These are phyloP conservation scores for Drosophila suboccidentalis DNA, from an alignment of 2,888 invertebrate genomes.

Conservation along the genomic window DNA sequence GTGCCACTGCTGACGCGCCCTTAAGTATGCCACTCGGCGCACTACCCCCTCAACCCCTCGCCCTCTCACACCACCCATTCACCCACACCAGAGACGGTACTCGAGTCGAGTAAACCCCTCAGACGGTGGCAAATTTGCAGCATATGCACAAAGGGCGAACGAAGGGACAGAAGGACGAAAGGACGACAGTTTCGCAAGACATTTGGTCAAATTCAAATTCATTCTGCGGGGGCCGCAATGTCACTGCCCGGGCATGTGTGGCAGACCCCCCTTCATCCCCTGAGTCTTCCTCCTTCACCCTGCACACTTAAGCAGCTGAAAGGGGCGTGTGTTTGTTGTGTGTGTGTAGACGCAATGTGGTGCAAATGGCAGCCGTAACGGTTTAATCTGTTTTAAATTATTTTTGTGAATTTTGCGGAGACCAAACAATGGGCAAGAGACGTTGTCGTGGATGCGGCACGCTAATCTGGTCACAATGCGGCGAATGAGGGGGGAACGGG, in stretches of 20 bases:
- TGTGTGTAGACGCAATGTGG: conserved; percentile 68
- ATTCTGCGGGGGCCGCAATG: conserved; percentile 58
- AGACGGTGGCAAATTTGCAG: conserved; percentile 77
- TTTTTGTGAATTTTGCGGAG: conserved; percentile 67
- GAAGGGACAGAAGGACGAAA: conserved; percentile 12
- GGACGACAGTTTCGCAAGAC: conserved; percentile 75
- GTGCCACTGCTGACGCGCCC: conserved; percentile 65
- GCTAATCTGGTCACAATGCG: conserved; percentile 53
- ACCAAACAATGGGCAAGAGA: conserved; percentile 51
- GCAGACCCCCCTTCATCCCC: conserved; percentile 1
- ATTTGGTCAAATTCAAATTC: conserved; percentile 81
- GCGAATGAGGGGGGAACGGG: too few relatives aligned
- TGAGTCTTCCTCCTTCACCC: conserved; percentile 5
- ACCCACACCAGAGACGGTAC: conserved; percentile 3
- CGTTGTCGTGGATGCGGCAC: conserved; percentile 22
- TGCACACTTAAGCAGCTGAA: conserved; percentile 6
- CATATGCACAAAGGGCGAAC: conserved; percentile 72
- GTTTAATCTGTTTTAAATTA: conserved; percentile 85
- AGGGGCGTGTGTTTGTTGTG: conserved; percentile 38
- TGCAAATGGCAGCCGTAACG: conserved; percentile 83
- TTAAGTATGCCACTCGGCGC: conserved; percentile 76
- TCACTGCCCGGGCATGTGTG: conserved; percentile 54
- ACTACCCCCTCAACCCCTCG: conserved; percentile 5
- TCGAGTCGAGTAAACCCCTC: conserved; percentile 22
- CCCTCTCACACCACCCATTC: background rate